These are phyloP conservation scores for Danionella dracula DNA, from an alignment of 2,797 vertebrate species.

Conservation along the genomic window DNA sequence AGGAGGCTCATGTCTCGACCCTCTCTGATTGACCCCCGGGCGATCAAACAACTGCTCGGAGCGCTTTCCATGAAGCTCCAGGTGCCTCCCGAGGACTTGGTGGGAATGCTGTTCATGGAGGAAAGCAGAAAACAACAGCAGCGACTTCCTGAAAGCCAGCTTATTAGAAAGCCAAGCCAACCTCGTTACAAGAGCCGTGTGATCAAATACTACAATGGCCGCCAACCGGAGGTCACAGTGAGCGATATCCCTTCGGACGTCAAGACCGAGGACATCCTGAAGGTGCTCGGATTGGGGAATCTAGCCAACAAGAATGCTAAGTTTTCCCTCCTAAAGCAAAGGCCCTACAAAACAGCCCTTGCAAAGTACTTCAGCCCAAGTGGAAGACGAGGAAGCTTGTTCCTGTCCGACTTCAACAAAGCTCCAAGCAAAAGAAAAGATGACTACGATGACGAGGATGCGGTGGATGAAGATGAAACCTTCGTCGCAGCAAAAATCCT, in stretches of 20 bases:
- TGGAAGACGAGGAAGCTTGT: slow-evolving; percentile 72
- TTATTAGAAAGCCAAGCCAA: slow-evolving; percentile 65
- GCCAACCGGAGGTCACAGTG: slow-evolving; percentile 65
- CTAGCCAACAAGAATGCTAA: slow-evolving; percentile 73
- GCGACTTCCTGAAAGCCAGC: slow-evolving; percentile 54
- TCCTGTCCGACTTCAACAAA: slow-evolving; percentile 70
- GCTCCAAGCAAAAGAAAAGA: slow-evolving; percentile 78
- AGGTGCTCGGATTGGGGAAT: slow-evolving; percentile 83
- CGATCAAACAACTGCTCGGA: slow-evolving; percentile 81
- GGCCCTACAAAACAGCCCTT: slow-evolving; percentile 74
- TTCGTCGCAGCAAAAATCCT: slow-evolving; percentile 86
- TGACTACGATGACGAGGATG: slow-evolving; percentile 73
- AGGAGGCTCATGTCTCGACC: slow-evolving; percentile 57
- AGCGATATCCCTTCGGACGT: slow-evolving; percentile 78
- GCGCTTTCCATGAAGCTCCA: slow-evolving; percentile 92
- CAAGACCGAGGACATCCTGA: slow-evolving; percentile 88
- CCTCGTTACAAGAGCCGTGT: slow-evolving; percentile 70
- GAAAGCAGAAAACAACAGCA: slow-evolving; percentile 82
- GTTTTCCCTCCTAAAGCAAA: slow-evolving; percentile 74
- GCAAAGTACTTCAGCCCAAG: slow-evolving; percentile 72
- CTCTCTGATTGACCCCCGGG: slow-evolving; percentile 79
- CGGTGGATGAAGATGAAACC: slow-evolving; percentile 85
- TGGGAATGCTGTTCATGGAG: slow-evolving; percentile 87
- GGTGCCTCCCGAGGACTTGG: slow-evolving; percentile 92
- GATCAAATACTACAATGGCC: slow-evolving; percentile 75